Conservation (phyloP, 2,113 vertebrate species). For the Rhinogobius similis region DNA sequence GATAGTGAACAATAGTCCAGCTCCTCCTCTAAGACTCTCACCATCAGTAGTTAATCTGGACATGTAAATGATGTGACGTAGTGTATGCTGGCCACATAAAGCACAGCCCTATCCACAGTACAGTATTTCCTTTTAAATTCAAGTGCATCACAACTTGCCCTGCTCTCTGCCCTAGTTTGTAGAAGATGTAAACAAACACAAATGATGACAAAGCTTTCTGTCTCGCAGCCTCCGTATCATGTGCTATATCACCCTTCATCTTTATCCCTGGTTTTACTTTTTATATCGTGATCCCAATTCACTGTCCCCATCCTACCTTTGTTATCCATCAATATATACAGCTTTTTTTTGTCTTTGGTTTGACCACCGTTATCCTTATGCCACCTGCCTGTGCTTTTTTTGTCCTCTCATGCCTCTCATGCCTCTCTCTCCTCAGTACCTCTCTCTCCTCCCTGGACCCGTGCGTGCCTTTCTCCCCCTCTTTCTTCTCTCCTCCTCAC, state of each 20-base stretch:
- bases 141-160: slow-evolving; percentile 1
- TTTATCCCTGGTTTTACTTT: not conserved
- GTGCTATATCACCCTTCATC: not conserved
- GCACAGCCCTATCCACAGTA: too few species aligned
- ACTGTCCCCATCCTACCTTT: not conserved
- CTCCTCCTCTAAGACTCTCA: too few species aligned
- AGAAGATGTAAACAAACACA: slow-evolving; percentile 3
- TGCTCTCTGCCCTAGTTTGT: slow-evolving; percentile 5
- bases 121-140: not conserved
- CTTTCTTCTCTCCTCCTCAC: too few species aligned
- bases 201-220: slow-evolving; percentile 8
- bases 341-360: not conserved
- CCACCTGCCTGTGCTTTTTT: slow-evolving; percentile 17
- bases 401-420: too few species aligned
- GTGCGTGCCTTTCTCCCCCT: too few species aligned
- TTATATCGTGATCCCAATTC: slow-evolving; percentile 1
- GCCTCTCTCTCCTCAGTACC: not conserved
- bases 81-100: too few species aligned
- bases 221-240: not conserved
- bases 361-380: slow-evolving; percentile 1
- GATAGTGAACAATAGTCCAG: too few species aligned
- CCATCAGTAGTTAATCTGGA: too few species aligned
- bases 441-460: too few species aligned
- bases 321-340: not conserved
- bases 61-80: too few species aligned